Conservation (phyloP, 2,113 vertebrate species). For the Suricata suricatta region DNA sequence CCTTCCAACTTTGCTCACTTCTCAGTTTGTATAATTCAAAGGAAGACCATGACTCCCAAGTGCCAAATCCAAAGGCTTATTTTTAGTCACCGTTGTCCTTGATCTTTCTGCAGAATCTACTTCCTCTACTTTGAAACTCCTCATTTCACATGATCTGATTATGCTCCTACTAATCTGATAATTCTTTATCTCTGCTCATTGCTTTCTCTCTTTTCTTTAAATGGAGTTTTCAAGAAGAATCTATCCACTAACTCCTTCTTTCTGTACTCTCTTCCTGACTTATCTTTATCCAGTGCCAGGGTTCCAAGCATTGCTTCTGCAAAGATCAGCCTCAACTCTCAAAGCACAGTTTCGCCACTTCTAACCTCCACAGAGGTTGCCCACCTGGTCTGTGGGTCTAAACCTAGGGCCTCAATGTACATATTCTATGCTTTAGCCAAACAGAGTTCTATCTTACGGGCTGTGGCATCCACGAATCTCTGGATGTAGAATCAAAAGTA, state of each 20-base stretch:
- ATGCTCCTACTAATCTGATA: neutral
- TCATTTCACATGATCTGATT: conserved; percentile 38
- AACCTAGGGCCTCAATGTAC: neutral
- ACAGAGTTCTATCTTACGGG: neutral
- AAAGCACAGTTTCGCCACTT: neutral
- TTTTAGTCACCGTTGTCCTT: conserved; percentile 56
- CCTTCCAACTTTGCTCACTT: neutral
- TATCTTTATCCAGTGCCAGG: neutral
- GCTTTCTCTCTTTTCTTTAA: neutral
- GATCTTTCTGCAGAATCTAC: conserved; percentile 58
- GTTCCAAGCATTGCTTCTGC: neutral
- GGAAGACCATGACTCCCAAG: conserved; percentile 10
- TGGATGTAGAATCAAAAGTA: neutral
- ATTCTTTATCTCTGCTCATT: conserved; percentile 17
- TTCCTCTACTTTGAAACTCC: conserved; percentile 47
- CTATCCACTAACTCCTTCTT: neutral
- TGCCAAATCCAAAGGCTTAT: conserved; percentile 25
- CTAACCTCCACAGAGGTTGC: neutral
- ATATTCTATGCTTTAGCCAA: neutral
- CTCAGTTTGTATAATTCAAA: conserved; percentile 28
- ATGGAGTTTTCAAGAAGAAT: neutral
- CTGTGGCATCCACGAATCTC: neutral
- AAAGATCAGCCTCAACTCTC: neutral
- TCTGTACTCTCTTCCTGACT: neutral
- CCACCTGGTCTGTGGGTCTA: neutral